These are phyloP conservation scores for Caenorhabditis panamensis DNA, from an alignment of 2,888 invertebrate genomes.

Conservation along the genomic window DNA sequence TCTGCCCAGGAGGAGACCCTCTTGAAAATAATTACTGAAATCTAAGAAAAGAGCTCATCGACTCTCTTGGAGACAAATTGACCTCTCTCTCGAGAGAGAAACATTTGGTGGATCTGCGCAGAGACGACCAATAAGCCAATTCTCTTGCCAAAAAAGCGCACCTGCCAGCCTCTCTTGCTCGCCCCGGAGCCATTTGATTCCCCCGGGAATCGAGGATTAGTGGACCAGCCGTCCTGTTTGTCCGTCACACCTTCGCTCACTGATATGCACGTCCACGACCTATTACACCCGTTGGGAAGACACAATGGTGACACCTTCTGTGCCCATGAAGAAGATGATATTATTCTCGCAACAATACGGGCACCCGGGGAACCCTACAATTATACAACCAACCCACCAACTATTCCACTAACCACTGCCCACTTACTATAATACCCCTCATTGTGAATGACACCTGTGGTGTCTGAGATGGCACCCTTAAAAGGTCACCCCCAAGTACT, in stretches of 20 bases:
- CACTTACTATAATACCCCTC: slow-evolving; percentile 15
- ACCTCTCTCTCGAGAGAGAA: slow-evolving; percentile 17
- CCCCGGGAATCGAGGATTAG: slow-evolving; percentile 30
- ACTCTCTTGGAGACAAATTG: slow-evolving; percentile 35
- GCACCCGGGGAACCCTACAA: slow-evolving; percentile 28
- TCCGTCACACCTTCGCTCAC: slow-evolving; percentile 21
- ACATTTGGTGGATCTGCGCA: slow-evolving; percentile 3
- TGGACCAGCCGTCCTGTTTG: slow-evolving; percentile 9
- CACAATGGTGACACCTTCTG: slow-evolving; percentile 18
- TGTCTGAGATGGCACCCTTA: slow-evolving; percentile 5
- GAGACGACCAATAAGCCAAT: slow-evolving; percentile 25
- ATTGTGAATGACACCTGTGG: slow-evolving; percentile 48
- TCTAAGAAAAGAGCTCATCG: slow-evolving; percentile 11
- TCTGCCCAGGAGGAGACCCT: slow-evolving; percentile 8
- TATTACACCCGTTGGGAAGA: slow-evolving; percentile 4
- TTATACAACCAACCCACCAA: slow-evolving; percentile 41
- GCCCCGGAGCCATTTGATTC: slow-evolving; percentile 29
- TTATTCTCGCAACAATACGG: slow-evolving; percentile 22
- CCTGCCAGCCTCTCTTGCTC: slow-evolving; percentile 24
- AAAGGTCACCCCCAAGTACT: slow-evolving; percentile 25
- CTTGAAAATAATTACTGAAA: slow-evolving; percentile 32
- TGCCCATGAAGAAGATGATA: slow-evolving; percentile 6
- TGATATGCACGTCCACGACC: neutral
- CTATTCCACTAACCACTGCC: slow-evolving; percentile 13
- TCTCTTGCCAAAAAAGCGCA: slow-evolving; percentile 22